Evolutionary conservation across 2,113 vertebrate species (phyloP).

Genomic region (Brachyistius frenatus): DNA sequence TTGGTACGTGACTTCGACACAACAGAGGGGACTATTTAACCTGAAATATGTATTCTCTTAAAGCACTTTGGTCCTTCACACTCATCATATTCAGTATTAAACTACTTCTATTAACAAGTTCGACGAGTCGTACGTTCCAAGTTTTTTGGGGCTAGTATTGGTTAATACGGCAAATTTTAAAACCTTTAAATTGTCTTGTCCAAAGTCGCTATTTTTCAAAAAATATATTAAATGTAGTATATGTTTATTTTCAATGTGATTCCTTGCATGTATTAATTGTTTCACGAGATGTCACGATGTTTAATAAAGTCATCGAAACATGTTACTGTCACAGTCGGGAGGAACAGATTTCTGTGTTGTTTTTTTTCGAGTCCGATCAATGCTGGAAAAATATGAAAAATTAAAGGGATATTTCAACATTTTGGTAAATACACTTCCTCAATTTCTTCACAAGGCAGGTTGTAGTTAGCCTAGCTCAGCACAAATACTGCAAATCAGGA

Average conservation of each 20-base stretch:
- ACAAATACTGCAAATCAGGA: background rate
- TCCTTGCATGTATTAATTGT: conserved; percentile 55
- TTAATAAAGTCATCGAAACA: conserved; percentile 72
- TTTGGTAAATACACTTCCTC: too few relatives aligned
- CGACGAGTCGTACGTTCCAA: background rate
- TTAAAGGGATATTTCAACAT: too few relatives aligned
- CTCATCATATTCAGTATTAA: conserved; percentile 38
- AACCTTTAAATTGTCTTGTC: too few relatives aligned
- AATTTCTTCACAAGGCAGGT: background rate
- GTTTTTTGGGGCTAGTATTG: background rate
- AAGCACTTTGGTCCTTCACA: conserved; percentile 58
- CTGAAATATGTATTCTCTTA: conserved; percentile 35
- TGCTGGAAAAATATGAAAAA: too few relatives aligned
- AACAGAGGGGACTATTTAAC: conserved; percentile 39
- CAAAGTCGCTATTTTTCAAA: conserved; percentile 20
- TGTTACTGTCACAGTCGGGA: background rate
- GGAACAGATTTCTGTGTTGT: too few relatives aligned
- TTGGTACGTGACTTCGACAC: conserved; percentile 57
- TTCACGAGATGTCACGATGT: conserved; percentile 35
- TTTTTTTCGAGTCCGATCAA: too few relatives aligned
- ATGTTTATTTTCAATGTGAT: conserved; percentile 36
- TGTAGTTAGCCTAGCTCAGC: background rate
- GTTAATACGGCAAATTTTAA: background rate
- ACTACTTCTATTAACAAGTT: conserved; percentile 12
- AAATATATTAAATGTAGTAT: conserved; percentile 43